Base-by-base conservation (phyloP, 2,888 invertebrate species). In the Carpatolechia fugitivella region DNA sequence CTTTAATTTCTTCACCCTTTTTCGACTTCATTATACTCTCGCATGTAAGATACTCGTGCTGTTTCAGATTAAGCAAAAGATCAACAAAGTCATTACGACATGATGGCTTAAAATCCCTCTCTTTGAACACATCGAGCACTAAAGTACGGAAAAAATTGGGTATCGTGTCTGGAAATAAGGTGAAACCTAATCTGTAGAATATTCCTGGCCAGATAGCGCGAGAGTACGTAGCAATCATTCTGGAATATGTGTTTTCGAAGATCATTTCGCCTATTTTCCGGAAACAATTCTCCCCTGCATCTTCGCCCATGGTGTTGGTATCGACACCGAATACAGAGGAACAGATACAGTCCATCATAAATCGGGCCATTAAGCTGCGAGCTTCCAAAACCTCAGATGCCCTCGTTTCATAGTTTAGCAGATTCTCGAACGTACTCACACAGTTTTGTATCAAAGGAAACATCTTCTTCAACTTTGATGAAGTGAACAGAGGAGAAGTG, bases 401-500 rank as follows among this genome's bases (percentile, higher is more conserved):
- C 0, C n/a, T 10, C 11, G 7, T 31, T 20, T 40, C 52, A 8
- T 31, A 18, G 20, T 18, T 63, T 3, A 65, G 31, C 24, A 63
- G 2, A 4, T 58, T 41, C 20, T 64, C 65, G 7, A 67, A 63
- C 1, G n/a, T 33, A 5, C 54, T 41, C 3, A 58, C 35, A 48
- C 66, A 65, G 35, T 63, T 60, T n/a, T 64, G 60, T 14, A 70
- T 63, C 14, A 69, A 49, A 35, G 59, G 57, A 48, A 68, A 71
- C 68, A 71, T 69, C 18, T 56, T 63, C 50, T 70, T 82, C 70
- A 83, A 77, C 62, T 83, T 84, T 0, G 74, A 61, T 0, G 76
- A 70, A 0, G 85, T 68, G 60, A 83, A 85, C 0, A 85, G 55
- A 0, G 80, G 76, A 0, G 78, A 74, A 3, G 80, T 53, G 50